phyloP scores from a whole-genome alignment of 1,140 invertebrate genomes.

The Vanessa tameamea region DNA sequence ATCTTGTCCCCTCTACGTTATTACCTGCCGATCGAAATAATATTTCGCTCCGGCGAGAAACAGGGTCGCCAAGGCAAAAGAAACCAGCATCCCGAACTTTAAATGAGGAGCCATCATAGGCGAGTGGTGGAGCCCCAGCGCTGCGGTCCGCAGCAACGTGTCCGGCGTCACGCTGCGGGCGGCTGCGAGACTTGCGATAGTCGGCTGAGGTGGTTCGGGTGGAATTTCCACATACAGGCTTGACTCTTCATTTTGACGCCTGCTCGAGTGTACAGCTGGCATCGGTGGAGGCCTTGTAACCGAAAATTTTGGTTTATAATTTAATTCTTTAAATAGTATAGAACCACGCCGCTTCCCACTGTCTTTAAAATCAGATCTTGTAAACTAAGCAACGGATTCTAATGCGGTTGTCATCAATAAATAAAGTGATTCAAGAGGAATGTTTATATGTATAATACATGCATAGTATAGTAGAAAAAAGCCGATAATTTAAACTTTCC shows the following conservation, averaged over 20 bases:
- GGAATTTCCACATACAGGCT: conserved; percentile 76
- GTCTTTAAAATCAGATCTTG: too few relatives aligned
- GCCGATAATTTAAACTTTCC: too few relatives aligned
- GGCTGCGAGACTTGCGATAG: conserved; percentile 69
- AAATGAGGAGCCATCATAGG: conserved; percentile 81
- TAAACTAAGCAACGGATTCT: too few relatives aligned
- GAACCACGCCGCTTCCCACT: too few relatives aligned
- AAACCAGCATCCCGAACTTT: conserved; percentile 85
- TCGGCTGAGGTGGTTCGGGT: conserved; percentile 60
- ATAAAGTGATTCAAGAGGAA: too few relatives aligned
- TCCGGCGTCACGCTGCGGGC: conserved; percentile 72
- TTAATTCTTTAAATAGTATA: neutral
- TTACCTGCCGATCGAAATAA: conserved; percentile 83
- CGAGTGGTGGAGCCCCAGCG: conserved; percentile 70
- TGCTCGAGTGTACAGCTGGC: conserved; percentile 52
- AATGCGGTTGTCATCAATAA: too few relatives aligned
- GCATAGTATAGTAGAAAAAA: too few relatives aligned
- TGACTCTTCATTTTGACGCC: conserved; percentile 53
- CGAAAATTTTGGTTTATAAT: conserved; percentile 1
- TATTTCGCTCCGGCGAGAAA: conserved; percentile 85
- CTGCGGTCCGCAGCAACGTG: conserved; percentile 67
- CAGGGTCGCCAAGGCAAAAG: conserved; percentile 83
- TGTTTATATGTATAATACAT: too few relatives aligned
- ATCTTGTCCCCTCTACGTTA: neutral
- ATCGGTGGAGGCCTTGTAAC: conserved; percentile 56